A percentile compares a stretch with the other conserved stretches of the same genome.
Evolutionary conservation across 2,888 invertebrate species (phyloP).

Genomic region (Drosophila diplacantha): DNA sequence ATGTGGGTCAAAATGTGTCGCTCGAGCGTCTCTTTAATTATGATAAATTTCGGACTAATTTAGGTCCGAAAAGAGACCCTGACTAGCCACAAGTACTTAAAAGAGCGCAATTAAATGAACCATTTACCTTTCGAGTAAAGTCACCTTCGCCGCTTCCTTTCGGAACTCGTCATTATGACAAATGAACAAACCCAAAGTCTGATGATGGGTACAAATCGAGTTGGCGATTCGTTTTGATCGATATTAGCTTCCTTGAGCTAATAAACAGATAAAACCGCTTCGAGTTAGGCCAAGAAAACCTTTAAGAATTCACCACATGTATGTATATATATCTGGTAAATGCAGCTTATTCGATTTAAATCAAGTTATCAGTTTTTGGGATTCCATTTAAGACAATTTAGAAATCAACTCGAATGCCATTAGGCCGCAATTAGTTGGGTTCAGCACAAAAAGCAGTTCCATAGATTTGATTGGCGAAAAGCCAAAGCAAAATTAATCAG

Average conservation of each 20-base stretch:
- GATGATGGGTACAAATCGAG: conserved; percentile 4
- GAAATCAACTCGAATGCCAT: conserved; percentile 28
- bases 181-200: conserved; percentile 5
- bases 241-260: conserved; percentile 9
- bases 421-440: conserved; percentile 47
- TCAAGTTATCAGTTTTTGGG: conserved; percentile 22
- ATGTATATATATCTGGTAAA: not conserved
- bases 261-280: conserved; percentile 6
- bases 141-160: conserved; percentile 42
- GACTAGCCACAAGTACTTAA: conserved; percentile 33
- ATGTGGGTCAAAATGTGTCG: conserved; percentile 68
- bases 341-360: not conserved
- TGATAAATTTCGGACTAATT: conserved; percentile 49
- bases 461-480: conserved; percentile 24
- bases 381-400: conserved; percentile 21
- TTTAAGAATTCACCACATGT: not conserved
- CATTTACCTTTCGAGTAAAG: conserved; percentile 24
- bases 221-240: not conserved
- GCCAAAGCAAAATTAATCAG: conserved; percentile 47
- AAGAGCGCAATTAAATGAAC: conserved; percentile 41
- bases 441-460: conserved; percentile 25
- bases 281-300: not conserved
- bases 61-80: conserved; percentile 50
- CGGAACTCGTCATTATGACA: conserved; percentile 25
- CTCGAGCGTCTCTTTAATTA: conserved; percentile 51